phyloP scores from a whole-genome alignment of 2,797 vertebrate genomes.

The Tinamus major region DNA sequence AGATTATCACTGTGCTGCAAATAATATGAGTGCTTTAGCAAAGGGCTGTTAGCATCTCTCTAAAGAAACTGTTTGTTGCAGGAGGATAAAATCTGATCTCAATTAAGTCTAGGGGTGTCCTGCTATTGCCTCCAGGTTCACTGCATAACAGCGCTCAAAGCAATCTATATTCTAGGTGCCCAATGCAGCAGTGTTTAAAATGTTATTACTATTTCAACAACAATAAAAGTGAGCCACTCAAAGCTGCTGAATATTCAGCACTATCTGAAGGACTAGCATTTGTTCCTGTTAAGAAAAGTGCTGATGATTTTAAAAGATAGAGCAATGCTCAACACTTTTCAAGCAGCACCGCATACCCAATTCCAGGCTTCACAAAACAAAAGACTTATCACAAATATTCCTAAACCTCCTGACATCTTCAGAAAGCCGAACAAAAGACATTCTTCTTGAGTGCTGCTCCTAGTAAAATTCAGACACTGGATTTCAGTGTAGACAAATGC shows the following conservation, averaged over 20 bases:
- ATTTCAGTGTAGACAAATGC: slow-evolving; percentile 70
- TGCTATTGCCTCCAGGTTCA: neutral
- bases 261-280: neutral
- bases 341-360: neutral
- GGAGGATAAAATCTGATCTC: neutral
- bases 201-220: slow-evolving; percentile 5
- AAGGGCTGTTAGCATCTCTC: neutral
- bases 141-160: neutral
- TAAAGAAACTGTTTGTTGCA: neutral
- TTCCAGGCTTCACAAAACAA: slow-evolving; percentile 29
- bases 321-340: neutral
- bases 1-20: neutral
- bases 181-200: neutral
- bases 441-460: slow-evolving; percentile 21
- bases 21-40: neutral
- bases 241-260: slow-evolving; percentile 27
- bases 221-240: slow-evolving; percentile 6
- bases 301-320: slow-evolving; percentile 20
- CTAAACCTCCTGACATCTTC: slow-evolving; percentile 44
- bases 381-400: slow-evolving; percentile 50
- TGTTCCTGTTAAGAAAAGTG: slow-evolving; percentile 33
- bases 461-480: slow-evolving; percentile 54
- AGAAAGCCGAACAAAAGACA: slow-evolving; percentile 58
- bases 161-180: neutral
- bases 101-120: neutral